Evolutionary conservation across 2,888 invertebrate genomes (phyloP).

Genomic region (Hirtodrosophila histrioides): DNA sequence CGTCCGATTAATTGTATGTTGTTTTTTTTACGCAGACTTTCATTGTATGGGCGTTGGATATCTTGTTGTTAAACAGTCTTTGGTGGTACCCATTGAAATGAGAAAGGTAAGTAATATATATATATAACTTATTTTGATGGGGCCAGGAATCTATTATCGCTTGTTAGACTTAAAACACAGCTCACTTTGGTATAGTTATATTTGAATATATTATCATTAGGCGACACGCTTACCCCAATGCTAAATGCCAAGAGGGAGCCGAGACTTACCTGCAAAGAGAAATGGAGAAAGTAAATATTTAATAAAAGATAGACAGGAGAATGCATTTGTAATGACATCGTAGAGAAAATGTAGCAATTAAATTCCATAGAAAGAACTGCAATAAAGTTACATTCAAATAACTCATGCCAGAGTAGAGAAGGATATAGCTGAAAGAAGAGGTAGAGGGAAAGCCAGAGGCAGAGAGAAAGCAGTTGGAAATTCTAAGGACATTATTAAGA

Average conservation of each 20-base stretch:
- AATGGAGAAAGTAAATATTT: constrained; percentile 15
- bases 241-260: constrained; percentile 2
- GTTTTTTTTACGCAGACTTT: no score
- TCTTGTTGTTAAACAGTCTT: no score
- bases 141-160: no score
- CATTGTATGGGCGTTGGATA: no score
- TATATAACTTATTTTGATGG: no score
- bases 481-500: constrained; percentile 14
- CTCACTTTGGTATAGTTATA: neutral
- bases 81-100: no score
- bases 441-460: neutral
- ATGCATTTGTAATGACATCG: constrained; percentile 7
- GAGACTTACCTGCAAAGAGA: constrained; percentile 42
- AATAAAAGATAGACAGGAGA: constrained; percentile 7
- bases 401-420: constrained; percentile 8
- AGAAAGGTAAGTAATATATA: no score
- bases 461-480: constrained; percentile 2
- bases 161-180: no score
- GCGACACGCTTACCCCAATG: constrained; percentile 28
- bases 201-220: neutral
- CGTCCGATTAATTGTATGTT: no score
- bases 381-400: neutral
- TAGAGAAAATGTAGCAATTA: constrained; percentile 16
- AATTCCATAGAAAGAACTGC: constrained; percentile 11
- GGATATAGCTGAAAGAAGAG: neutral